Evolutionary conservation across 1,140 invertebrate species (phyloP), one percentile per base, ranked within the genome.

Genomic region (Anastrepha obliqua): DNA sequence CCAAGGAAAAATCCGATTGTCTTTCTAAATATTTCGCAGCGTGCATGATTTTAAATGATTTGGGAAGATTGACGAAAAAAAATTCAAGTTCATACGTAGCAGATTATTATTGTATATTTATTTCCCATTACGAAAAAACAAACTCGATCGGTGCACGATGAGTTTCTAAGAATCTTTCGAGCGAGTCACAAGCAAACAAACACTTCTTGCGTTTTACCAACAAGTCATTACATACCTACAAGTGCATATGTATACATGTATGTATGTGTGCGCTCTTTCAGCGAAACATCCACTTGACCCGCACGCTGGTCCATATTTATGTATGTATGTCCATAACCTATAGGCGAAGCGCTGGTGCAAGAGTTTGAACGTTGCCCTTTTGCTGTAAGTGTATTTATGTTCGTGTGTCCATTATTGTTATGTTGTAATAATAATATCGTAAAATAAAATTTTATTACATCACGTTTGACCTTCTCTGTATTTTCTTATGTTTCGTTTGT

Each of bases 391-490:
- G 29, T 29, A 29, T 29, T 29, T 29, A 29, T 29, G 29, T 29
- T 29, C 29, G 29, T 29, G 29, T 29, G 60, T 1, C 4, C 4
- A 62, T 62, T 74, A 15, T 29, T 74, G 47, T 81, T 51, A 17
- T 58, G 44, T 58, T 20, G 47, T 55, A 81, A 81, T 58, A 81
- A 81, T 55, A 81, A 55, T 55, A 81, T 81, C 74, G 47, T 55
- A 81, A 58, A 81, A 81, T 58, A 81, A 81, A 81, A 58, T 81
- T 51, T 81, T 81, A 81, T 81, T 81, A 55, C 47, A 81, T 81
- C 74, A 81, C 74, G 74, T 81, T 81, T 81, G 74, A 81, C 74
- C 74, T 81, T 81, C 74, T 20, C n/a, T 51, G 74, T 55, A 9
- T 55, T 47, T 20, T 7, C 17, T 55, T 81, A 29, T 29, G 47